phyloP scores from a whole-genome alignment of 2,888 invertebrate species.

The Halictus ligatus region DNA sequence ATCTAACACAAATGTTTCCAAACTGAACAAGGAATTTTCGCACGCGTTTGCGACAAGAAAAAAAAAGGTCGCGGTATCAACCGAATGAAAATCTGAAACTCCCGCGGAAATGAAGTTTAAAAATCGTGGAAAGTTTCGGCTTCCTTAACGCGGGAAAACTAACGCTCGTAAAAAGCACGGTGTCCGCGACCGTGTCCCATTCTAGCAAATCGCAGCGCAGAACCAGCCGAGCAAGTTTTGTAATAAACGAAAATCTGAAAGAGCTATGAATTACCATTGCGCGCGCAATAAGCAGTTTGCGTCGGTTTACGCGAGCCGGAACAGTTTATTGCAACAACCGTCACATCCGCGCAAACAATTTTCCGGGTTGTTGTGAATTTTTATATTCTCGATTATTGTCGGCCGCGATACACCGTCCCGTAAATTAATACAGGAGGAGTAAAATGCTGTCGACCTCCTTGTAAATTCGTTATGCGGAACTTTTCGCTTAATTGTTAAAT shows the following conservation, averaged over 20 bases:
- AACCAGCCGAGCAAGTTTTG: constrained; percentile 14
- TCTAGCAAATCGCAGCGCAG: background rate
- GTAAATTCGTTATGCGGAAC: too few species aligned
- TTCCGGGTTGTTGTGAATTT: background rate
- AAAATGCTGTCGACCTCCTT: too few species aligned
- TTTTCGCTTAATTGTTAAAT: too few species aligned
- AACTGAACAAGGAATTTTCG: background rate
- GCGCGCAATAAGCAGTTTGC: constrained; percentile 21
- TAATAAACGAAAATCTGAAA: constrained; percentile 31
- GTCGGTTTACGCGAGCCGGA: constrained; percentile 9
- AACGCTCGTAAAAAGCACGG: constrained; percentile 5
- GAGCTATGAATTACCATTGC: constrained; percentile 26
- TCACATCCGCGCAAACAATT: background rate
- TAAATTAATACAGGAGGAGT: background rate
- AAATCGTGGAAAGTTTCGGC: background rate
- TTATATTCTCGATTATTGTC: background rate
- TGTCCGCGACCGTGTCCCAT: constrained; percentile 13
- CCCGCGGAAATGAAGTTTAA: background rate
- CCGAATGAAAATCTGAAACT: background rate
- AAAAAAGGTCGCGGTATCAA: background rate
- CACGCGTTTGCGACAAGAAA: too few species aligned
- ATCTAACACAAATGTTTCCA: too few species aligned
- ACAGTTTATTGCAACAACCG: constrained; percentile 20
- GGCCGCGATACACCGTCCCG: background rate
- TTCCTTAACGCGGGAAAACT: constrained; percentile 1